Evolutionary conservation across 1,140 invertebrate species (phyloP).

Genomic region (Asbolus verrucosus): DNA sequence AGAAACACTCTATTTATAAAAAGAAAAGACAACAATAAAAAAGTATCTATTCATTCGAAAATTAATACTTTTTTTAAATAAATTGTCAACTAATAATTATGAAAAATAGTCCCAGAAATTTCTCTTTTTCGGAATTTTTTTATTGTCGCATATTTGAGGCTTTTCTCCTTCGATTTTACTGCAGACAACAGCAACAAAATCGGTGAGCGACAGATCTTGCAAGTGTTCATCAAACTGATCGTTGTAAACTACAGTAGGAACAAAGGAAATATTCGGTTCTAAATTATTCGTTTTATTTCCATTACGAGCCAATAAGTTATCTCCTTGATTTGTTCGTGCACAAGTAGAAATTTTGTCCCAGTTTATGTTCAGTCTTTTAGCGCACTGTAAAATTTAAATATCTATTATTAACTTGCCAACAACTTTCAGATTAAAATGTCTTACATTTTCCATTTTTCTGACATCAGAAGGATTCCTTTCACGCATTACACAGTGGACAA

Average conservation of each 20-base stretch:
- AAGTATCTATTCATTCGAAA: background rate
- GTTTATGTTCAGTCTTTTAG: constrained; percentile 43
- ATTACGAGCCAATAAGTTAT: constrained; percentile 68
- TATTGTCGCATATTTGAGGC: constrained; percentile 45
- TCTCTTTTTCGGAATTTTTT: constrained; percentile 1
- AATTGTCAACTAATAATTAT: too few species aligned
- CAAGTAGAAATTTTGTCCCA: constrained; percentile 44
- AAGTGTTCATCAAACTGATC: constrained; percentile 57
- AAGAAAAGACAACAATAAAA: background rate
- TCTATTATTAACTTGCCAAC: background rate
- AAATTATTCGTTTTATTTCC: constrained; percentile 70
- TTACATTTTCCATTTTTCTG: constrained; percentile 46
- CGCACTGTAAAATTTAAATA: constrained; percentile 52
- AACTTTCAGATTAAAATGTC: background rate
- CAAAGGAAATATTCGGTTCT: constrained; percentile 68
- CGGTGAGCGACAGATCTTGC: constrained; percentile 49
- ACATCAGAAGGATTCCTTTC: constrained; percentile 60
- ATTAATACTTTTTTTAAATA: too few species aligned
- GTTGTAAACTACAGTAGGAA: constrained; percentile 74
- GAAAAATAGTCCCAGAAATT: constrained; percentile 9
- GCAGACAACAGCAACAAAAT: constrained; percentile 53
- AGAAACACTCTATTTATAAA: too few species aligned
- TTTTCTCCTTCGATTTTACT: constrained; percentile 48
- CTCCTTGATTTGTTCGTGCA: constrained; percentile 60
- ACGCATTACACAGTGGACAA: constrained; percentile 71